Conservation (phyloP, 2,113 vertebrate genomes). For the Ammospiza nelsoni region DNA sequence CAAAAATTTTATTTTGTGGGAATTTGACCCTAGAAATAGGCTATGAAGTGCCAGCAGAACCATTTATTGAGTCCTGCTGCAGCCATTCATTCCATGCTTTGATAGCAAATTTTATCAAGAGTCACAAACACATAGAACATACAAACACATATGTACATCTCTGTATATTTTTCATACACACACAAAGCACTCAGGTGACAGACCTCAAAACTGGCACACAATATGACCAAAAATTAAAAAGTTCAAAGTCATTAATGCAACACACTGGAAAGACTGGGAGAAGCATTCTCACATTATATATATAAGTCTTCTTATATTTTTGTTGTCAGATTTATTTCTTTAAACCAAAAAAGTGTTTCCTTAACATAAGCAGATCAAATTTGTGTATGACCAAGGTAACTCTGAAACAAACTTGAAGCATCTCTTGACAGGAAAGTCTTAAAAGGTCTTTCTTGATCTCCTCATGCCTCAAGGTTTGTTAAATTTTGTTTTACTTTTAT, state of each 20-base stretch:
- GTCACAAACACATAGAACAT: neutral
- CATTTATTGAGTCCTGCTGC: neutral
- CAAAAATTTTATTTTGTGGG: neutral
- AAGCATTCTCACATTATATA: neutral
- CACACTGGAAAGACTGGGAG: neutral
- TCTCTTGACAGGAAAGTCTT: neutral
- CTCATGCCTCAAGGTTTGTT: neutral
- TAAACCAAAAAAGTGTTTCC: neutral
- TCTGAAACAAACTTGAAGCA: neutral
- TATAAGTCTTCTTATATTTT: neutral
- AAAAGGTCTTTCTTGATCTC: neutral
- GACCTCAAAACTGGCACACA: neutral
- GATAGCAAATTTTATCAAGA: neutral
- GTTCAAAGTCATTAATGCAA: neutral
- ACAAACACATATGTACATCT: neutral
- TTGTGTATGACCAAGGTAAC: neutral
- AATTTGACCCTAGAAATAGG: neutral
- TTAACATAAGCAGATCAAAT: neutral
- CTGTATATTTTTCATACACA: neutral
- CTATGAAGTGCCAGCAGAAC: neutral
- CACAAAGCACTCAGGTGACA: neutral
- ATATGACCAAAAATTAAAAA: neutral
- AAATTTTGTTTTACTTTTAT: neutral
- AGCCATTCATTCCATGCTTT: neutral
- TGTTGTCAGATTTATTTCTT: neutral